phyloP scores from a whole-genome alignment of 2,113 vertebrate species.

The Eulemur macaco region DNA sequence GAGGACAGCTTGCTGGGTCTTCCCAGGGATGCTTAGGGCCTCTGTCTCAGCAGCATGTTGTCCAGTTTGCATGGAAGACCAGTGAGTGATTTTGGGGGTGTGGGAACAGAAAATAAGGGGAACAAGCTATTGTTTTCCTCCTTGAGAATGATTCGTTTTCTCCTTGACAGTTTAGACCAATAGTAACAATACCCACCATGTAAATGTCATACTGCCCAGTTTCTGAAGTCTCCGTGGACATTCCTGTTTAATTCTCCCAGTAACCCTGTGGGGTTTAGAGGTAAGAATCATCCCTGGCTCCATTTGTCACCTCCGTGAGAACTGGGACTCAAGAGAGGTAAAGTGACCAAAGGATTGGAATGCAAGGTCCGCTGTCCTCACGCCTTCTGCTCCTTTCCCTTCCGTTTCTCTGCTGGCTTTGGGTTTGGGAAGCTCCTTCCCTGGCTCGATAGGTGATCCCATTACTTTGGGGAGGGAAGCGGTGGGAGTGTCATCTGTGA shows the following conservation, averaged over 20 bases:
- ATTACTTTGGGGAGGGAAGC: not conserved
- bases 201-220: not conserved
- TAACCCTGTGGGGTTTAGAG: not conserved
- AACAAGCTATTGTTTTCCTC: not conserved
- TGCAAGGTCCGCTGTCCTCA: not conserved
- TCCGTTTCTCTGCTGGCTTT: not conserved
- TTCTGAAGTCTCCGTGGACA: not conserved
- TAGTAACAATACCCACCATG: not conserved
- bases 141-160: not conserved
- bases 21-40: not conserved
- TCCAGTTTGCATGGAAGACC: not conserved
- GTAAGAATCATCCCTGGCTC: not conserved
- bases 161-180: not conserved
- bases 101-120: not conserved
- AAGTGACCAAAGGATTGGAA: not conserved
- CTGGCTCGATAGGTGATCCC: not conserved
- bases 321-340: not conserved
- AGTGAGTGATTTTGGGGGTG: not conserved
- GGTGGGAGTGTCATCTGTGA: not conserved
- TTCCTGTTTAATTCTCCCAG: not conserved
- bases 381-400: not conserved
- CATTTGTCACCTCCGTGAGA: not conserved
- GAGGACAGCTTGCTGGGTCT: not conserved
- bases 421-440: not conserved
- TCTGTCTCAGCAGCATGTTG: not conserved